Evolutionary conservation across 2,888 invertebrate genomes (phyloP).

Genomic region (Eupithecia pulchellata): DNA sequence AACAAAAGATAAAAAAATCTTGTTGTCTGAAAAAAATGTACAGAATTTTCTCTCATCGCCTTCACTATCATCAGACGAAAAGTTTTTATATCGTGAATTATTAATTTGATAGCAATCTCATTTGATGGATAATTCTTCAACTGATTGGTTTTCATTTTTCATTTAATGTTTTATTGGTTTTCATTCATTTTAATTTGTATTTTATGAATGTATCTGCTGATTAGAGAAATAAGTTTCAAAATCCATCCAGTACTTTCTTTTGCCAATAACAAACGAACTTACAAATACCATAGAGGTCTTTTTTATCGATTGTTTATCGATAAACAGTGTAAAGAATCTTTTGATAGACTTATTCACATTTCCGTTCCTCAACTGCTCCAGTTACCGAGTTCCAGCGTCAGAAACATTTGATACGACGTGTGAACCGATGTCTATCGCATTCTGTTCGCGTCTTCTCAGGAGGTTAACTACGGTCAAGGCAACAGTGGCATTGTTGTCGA

Average conservation of each 20-base stretch:
- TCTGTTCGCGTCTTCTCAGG: constrained; percentile 62
- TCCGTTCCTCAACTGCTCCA: constrained; percentile 24
- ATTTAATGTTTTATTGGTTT: too few relatives aligned
- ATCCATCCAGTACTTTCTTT: neutral
- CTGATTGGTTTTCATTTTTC: too few relatives aligned
- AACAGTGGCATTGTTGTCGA: constrained; percentile 55
- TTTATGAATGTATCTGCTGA: neutral
- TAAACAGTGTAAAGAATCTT: neutral
- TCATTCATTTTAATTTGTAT: too few relatives aligned
- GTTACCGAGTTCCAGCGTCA: constrained; percentile 9
- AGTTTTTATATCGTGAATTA: too few relatives aligned
- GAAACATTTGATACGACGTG: constrained; percentile 46
- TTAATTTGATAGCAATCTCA: too few relatives aligned
- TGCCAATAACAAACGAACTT: neutral
- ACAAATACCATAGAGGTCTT: too few relatives aligned
- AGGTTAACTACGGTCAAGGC: constrained; percentile 76
- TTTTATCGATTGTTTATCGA: neutral
- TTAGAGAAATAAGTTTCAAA: neutral
- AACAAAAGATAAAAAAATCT: neutral
- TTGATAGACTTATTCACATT: constrained; percentile 19
- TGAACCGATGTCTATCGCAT: constrained; percentile 54
- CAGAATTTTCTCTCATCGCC: too few relatives aligned
- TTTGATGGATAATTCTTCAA: too few relatives aligned
- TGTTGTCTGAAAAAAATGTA: too few relatives aligned
- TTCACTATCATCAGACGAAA: too few relatives aligned